These are phyloP conservation scores for Cybosia mesomella DNA, from an alignment of 2,888 invertebrate genomes.

Conservation along the genomic window DNA sequence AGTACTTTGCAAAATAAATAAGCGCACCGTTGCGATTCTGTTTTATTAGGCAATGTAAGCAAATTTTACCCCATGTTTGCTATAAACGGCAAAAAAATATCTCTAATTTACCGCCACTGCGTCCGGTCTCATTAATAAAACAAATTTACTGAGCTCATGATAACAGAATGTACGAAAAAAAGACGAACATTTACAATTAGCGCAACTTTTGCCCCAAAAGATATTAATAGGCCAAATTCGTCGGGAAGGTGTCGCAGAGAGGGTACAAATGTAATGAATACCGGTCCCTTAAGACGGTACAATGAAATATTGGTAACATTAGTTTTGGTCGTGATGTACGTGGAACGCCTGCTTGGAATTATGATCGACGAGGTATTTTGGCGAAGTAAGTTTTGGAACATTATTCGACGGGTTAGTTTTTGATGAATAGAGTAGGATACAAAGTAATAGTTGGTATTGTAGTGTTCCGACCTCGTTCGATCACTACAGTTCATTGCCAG, in stretches of 20 bases:
- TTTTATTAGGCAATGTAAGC: background rate
- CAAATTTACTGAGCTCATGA: conserved; percentile 5
- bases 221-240: conserved; percentile 40
- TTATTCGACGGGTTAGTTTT: background rate
- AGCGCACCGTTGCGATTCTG: background rate
- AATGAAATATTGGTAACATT: conserved; percentile 35
- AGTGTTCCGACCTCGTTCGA: no score
- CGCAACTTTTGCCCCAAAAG: conserved; percentile 14
- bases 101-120: background rate
- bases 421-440: background rate
- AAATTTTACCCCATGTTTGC: background rate
- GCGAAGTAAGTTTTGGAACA: background rate
- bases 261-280: conserved; percentile 23
- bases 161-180: conserved; percentile 12
- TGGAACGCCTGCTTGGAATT: background rate
- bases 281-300: conserved; percentile 19
- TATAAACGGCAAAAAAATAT: background rate
- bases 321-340: conserved; percentile 8
- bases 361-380: conserved; percentile 13
- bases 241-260: conserved; percentile 29
- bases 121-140: conserved; percentile 5
- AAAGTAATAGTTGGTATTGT: background rate
- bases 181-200: conserved; percentile 25
- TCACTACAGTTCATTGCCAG: no score
- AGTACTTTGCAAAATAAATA: background rate